These are phyloP conservation scores for Parnassius orleans DNA, from an alignment of 2,888 invertebrate genomes.

Conservation along the genomic window DNA sequence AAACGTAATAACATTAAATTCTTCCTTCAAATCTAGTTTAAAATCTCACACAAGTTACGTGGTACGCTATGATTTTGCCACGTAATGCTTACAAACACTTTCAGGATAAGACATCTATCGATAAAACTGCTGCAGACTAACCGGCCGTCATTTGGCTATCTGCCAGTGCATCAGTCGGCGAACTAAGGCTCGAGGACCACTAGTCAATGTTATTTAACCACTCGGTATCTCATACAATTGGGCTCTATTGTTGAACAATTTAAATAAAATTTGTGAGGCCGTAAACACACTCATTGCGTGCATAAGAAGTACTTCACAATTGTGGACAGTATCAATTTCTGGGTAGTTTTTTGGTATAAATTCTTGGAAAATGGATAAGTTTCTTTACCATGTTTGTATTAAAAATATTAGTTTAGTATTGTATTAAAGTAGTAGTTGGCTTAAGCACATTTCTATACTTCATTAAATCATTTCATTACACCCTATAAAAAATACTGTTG, in stretches of 20 bases:
- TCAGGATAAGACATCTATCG: conserved; percentile 25
- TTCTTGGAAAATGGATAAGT: too few species aligned
- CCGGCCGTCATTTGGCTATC: conserved; percentile 19
- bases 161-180: conserved; percentile 25
- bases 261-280: conserved; percentile 24
- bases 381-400: too few species aligned
- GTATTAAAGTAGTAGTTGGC: too few species aligned
- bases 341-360: too few species aligned
- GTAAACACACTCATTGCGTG: conserved; percentile 17
- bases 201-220: conserved; percentile 23
- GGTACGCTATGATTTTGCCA: conserved; percentile 3
- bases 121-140: conserved; percentile 12
- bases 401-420: too few species aligned
- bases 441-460: too few species aligned
- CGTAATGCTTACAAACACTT: conserved; percentile 25
- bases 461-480: too few species aligned
- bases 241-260: conserved; percentile 22
- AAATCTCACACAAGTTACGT: too few species aligned
- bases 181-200: conserved; percentile 24
- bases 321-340: too few species aligned
- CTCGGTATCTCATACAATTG: conserved; percentile 25
- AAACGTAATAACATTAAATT: too few species aligned
- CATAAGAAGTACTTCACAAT: background rate
- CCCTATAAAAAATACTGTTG: too few species aligned
- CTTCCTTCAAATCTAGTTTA: too few species aligned